Conservation (phyloP, 2,888 invertebrate genomes). For the Eupithecia subfuscata region DNA sequence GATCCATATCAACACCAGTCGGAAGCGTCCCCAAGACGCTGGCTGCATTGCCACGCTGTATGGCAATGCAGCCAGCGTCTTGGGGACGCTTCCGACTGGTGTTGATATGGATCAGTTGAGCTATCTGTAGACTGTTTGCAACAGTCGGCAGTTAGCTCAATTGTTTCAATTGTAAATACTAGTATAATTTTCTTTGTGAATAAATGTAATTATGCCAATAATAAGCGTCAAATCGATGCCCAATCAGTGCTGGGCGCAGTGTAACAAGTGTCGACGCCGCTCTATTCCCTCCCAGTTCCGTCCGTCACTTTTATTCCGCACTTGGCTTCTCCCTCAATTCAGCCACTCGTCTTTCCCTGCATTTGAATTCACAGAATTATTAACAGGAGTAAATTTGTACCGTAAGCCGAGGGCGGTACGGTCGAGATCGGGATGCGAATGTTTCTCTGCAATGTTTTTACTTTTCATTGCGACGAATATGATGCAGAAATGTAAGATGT, state of each 20-base stretch:
- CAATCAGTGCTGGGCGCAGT: neutral
- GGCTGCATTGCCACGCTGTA: too few species aligned
- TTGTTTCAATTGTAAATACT: too few species aligned
- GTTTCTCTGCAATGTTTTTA: slow-evolving; percentile 74
- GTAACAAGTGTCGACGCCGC: slow-evolving; percentile 11
- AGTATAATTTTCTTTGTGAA: too few species aligned
- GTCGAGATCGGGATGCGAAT: slow-evolving; percentile 31
- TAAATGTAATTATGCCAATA: neutral
- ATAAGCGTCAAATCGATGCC: neutral
- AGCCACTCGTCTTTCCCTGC: slow-evolving; percentile 77
- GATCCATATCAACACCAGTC: too few species aligned
- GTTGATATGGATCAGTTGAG: too few species aligned
- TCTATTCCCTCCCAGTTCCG: slow-evolving; percentile 30
- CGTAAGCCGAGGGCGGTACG: slow-evolving; percentile 34
- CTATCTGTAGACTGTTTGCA: too few species aligned
- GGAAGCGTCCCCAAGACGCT: too few species aligned
- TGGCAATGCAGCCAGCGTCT: too few species aligned
- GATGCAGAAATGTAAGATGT: slow-evolving; percentile 82
- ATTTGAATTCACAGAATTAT: slow-evolving; percentile 69
- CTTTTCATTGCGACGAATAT: slow-evolving; percentile 81
- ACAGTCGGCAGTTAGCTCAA: too few species aligned
- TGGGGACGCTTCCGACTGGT: too few species aligned
- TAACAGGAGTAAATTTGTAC: slow-evolving; percentile 42
- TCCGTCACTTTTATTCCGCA: slow-evolving; percentile 81
- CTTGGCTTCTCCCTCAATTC: slow-evolving; percentile 79